Evolutionary conservation across 2,797 vertebrate genomes (phyloP), one percentile per base, ranked within the genome.

Genomic region (Parauchenoglanis punctatus): DNA sequence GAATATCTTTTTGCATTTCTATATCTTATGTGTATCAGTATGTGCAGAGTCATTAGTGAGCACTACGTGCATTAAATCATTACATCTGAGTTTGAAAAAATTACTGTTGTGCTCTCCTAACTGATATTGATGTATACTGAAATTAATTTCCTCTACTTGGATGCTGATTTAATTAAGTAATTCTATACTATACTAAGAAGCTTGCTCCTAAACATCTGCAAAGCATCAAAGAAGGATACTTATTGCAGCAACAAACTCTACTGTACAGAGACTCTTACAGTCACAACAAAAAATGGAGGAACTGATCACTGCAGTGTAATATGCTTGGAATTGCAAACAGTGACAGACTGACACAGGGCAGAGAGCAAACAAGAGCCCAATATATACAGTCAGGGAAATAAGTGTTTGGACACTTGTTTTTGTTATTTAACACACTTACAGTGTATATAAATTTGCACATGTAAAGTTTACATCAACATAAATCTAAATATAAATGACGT

Each of bases 221-320:
- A 80, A 87, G 25, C 40, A 84, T 80, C 25, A 80, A 78, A 52
- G 10, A 78, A 68, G 49, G 73, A 52, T 44, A 85, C 28, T 72
- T 7, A 31, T n/a, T 61, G 15, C 44, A 78, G 67, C 63, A 76
- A 35, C 54, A 52, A 61, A 85, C 8, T 18, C 2, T 67, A 65
- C 61, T 82, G 44, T 67, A 82, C n/a, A 7, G 28, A 58, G 35
- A 68, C 13, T 3, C 54, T 40, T 61, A 87, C 73, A 46, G 44
- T 49, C 20, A 54, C 12, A 77, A 40, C 15, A 61, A 73, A 40
- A 59, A 72, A 20, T 40, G 63, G 25, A 12, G 17, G 56, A 68
- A 86, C 4, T 81, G 23, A 73, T 70, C 18, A 82, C 15, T 49
- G 28, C 67, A 46, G 56, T 18, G 40, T 18, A 46, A 49, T 86